Percentiles rank a stretch among this genome's conserved stretches.
These are phyloP conservation scores for Aethes cnicana DNA, from an alignment of 2,888 invertebrate species.

Conservation along the genomic window DNA sequence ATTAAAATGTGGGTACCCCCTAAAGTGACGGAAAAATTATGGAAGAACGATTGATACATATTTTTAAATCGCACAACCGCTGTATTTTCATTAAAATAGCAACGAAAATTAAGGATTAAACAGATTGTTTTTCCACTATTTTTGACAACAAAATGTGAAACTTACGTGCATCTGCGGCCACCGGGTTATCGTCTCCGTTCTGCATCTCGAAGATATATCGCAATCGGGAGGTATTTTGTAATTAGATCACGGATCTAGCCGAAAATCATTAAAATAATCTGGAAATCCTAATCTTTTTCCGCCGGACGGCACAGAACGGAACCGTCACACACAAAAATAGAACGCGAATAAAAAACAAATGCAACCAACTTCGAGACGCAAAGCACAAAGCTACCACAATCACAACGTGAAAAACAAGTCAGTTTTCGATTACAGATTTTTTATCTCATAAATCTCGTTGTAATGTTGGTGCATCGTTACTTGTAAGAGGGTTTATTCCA, in stretches of 20 bases:
- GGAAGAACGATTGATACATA: conserved; percentile 31
- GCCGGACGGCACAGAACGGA: conserved; percentile 74
- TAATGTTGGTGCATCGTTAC: not conserved
- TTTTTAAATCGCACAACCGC: conserved; percentile 35
- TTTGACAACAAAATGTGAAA: conserved; percentile 61
- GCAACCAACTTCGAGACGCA: conserved; percentile 59
- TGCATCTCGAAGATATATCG: conserved; percentile 68
- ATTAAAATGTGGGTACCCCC: conserved; percentile 61
- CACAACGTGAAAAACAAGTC: conserved; percentile 34
- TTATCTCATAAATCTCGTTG: not conserved
- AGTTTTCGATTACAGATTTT: conserved; percentile 30
- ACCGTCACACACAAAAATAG: conserved; percentile 83
- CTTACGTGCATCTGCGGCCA: conserved; percentile 68
- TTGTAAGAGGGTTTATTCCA: no score
- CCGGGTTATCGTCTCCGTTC: conserved; percentile 75
- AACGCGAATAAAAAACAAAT: conserved; percentile 80
- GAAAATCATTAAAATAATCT: conserved; percentile 69
- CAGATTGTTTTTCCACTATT: conserved; percentile 60
- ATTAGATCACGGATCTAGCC: conserved; percentile 57
- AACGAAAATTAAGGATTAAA: conserved; percentile 59
- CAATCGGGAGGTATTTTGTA: conserved; percentile 63
- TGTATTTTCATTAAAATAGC: conserved; percentile 44
- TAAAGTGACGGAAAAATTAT: conserved; percentile 47
- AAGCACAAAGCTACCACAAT: conserved; percentile 40
- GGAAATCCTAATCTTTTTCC: conserved; percentile 63